A percentile compares a stretch with the other conserved stretches of the same genome.
phyloP scores from a whole-genome alignment of 23 tunicate species.

The Clavelina lepadiformis region DNA sequence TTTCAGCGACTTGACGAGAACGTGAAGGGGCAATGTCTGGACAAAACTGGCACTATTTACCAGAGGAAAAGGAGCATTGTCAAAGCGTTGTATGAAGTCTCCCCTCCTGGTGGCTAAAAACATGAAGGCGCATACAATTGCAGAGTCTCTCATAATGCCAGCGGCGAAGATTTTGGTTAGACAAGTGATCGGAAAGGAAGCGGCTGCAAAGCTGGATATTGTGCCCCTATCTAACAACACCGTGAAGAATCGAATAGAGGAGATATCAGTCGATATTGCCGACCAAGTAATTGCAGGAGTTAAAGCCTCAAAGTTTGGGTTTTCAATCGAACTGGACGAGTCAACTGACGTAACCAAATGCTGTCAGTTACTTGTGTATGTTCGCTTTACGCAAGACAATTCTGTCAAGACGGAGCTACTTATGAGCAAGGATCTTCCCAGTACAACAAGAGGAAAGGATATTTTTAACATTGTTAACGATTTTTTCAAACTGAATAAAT shows the following conservation, averaged over 20 bases:
- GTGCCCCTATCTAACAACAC: conserved; percentile 38
- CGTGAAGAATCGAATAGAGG: conserved; percentile 42
- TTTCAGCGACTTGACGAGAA: conserved; percentile 52
- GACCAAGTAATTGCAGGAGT: conserved; percentile 35
- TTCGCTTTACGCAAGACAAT: conserved; percentile 45
- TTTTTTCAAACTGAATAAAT: conserved; percentile 51
- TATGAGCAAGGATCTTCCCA: conserved; percentile 33
- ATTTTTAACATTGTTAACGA: conserved; percentile 20
- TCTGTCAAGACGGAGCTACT: conserved; percentile 39
- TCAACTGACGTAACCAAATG: conserved; percentile 30
- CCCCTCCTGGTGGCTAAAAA: conserved; percentile 41
- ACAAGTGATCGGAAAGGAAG: conserved; percentile 42
- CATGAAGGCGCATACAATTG: conserved; percentile 53
- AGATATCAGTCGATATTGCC: conserved; percentile 42
- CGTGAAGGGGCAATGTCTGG: conserved; percentile 59
- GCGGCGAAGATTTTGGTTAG: conserved; percentile 42
- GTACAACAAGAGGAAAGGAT: conserved; percentile 39
- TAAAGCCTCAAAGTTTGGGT: conserved; percentile 25
- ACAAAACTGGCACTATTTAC: conserved; percentile 45
- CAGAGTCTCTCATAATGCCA: conserved; percentile 51
- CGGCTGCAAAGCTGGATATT: conserved; percentile 37
- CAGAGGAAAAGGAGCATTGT: conserved; percentile 38
- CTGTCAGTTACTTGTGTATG: conserved; percentile 33
- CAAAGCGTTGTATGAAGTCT: conserved; percentile 49
- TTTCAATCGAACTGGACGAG: conserved; percentile 32